Percentiles rank a stretch among this genome's conserved stretches.
Conservation (phyloP, 2,797 vertebrate species). For the Mareca strepera region DNA sequence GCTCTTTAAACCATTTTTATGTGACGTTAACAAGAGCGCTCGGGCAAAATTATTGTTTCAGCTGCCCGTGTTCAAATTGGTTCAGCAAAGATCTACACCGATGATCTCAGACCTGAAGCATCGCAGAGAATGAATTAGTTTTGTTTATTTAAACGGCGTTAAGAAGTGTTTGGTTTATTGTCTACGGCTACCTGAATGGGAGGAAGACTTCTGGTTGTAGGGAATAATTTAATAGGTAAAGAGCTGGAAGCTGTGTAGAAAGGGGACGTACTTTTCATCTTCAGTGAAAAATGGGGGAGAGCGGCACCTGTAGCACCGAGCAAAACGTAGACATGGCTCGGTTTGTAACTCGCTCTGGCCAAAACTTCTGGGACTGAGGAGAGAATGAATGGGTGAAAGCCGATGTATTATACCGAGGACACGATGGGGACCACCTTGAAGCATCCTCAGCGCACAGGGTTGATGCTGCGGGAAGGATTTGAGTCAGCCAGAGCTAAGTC, state of each 20-base stretch:
- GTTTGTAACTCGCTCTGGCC: neutral
- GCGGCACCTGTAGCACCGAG: accelerated
- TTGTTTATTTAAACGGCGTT: neutral
- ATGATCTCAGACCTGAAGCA: neutral
- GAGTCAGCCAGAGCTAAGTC: neutral
- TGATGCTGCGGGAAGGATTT: neutral
- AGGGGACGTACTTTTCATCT: neutral
- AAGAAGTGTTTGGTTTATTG: neutral
- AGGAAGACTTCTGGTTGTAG: neutral
- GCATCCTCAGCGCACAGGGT: neutral
- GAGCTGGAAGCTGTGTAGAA: neutral
- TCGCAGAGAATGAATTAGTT: neutral
- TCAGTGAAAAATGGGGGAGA: neutral
- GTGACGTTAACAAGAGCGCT: neutral
- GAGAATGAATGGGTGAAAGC: neutral
- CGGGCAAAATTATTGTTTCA: neutral
- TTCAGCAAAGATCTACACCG: neutral
- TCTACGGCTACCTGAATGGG: neutral
- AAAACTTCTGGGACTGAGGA: neutral
- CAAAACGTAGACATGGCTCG: accelerated
- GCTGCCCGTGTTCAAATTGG: no score
- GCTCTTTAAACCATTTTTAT: neutral
- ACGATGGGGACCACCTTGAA: accelerated
- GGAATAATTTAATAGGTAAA: neutral
- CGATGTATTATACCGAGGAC: accelerated